Conservation (phyloP, 1,140 invertebrate genomes). For the Caerostris extrusa region DNA sequence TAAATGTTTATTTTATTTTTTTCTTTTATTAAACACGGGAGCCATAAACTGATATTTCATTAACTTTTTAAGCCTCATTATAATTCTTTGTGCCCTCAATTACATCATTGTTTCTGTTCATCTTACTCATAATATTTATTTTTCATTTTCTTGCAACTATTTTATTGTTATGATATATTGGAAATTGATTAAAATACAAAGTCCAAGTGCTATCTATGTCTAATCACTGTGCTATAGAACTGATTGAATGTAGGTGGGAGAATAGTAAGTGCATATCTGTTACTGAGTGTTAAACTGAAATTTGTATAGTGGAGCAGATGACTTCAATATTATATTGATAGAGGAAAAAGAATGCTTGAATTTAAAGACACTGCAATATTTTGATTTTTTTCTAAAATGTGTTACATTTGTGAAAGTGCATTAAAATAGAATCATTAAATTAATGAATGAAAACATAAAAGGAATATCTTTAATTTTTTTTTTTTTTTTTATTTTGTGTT, state of each 20-base stretch:
- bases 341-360: not conserved
- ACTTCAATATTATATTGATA: not conserved
- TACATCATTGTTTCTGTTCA: not conserved
- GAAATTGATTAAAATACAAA: too few species aligned
- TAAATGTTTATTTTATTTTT: too few species aligned
- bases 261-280: not conserved
- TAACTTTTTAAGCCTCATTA: too few species aligned
- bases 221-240: not conserved
- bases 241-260: not conserved
- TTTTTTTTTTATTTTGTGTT: not conserved
- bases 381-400: not conserved
- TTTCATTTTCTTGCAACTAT: not conserved
- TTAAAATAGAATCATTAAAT: not conserved
- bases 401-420: not conserved
- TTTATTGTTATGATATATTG: too few species aligned
- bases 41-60: too few species aligned
- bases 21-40: too few species aligned
- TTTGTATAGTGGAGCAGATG: not conserved
- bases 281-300: slow-evolving; percentile 6
- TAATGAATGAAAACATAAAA: not conserved
- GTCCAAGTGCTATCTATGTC: too few species aligned
- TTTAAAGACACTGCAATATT: not conserved
- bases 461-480: not conserved
- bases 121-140: slow-evolving; percentile 6
- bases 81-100: too few species aligned